phyloP scores from a whole-genome alignment of 2,888 invertebrate genomes.

The Pharmacophagus antenor region DNA sequence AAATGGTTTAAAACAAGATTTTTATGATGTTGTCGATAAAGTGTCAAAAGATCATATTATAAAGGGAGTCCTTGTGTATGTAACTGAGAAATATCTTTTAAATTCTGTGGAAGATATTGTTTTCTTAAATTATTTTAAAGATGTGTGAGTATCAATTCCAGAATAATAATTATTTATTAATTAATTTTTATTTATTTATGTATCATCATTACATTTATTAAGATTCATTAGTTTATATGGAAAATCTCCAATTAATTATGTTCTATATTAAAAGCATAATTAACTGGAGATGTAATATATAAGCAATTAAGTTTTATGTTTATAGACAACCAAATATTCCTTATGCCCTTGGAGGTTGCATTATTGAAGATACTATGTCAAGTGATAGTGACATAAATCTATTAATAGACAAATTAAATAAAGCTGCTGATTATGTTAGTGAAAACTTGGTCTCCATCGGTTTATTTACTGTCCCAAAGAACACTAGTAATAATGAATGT shows the following conservation, averaged over 20 bases:
- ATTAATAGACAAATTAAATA: slow-evolving; percentile 52
- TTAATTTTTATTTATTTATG: too few relatives aligned
- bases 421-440: slow-evolving; percentile 50
- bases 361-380: slow-evolving; percentile 62
- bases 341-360: slow-evolving; percentile 72
- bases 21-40: slow-evolving; percentile 49
- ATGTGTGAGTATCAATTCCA: slow-evolving; percentile 57
- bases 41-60: slow-evolving; percentile 53
- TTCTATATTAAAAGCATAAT: neutral
- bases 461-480: slow-evolving; percentile 62
- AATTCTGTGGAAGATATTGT: slow-evolving; percentile 60
- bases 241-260: too few relatives aligned
- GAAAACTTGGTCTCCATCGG: slow-evolving; percentile 64
- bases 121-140: slow-evolving; percentile 63
- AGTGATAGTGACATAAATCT: slow-evolving; percentile 49
- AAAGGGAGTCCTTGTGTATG: slow-evolving; percentile 66
- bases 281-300: neutral
- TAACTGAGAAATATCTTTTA: slow-evolving; percentile 66
- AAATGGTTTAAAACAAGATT: slow-evolving; percentile 46
- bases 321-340: slow-evolving; percentile 68
- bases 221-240: too few relatives aligned
- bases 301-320: slow-evolving; percentile 34
- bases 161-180: too few relatives aligned
- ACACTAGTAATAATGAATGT: slow-evolving; percentile 36
- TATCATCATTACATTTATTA: too few relatives aligned